Evolutionary conservation across 2,888 invertebrate species (phyloP).

Genomic region (Siphlonurus alternatus): DNA sequence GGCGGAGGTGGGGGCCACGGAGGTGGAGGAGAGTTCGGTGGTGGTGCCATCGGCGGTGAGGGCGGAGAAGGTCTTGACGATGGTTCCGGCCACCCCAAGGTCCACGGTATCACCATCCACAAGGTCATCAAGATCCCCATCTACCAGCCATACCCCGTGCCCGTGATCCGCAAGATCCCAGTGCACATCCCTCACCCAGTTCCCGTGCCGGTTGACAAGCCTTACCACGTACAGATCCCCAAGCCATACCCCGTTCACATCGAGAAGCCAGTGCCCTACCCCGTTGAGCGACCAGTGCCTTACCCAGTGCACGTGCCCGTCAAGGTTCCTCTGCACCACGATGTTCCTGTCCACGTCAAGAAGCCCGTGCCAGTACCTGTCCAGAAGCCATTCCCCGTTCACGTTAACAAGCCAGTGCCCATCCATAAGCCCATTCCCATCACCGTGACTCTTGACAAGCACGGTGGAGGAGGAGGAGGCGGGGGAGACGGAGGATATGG

Average conservation of each 20-base stretch:
- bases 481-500: background rate
- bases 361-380: slow-evolving; percentile 11
- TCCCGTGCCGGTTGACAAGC: slow-evolving; percentile 6
- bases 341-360: slow-evolving; percentile 7
- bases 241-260: slow-evolving; percentile 9
- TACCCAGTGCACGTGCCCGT: slow-evolving; percentile 7
- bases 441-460: background rate
- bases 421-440: background rate
- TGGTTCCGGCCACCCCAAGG: background rate
- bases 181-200: slow-evolving; percentile 11
- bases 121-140: slow-evolving; percentile 3
- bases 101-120: background rate
- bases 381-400: background rate
- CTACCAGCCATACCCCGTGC: slow-evolving; percentile 5
- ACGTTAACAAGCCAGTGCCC: background rate
- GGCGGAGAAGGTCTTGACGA: background rate
- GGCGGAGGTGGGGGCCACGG: background rate
- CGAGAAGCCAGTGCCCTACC: slow-evolving; percentile 6
- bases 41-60: background rate
- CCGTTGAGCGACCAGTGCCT: slow-evolving; percentile 6
- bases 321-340: slow-evolving; percentile 8
- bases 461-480: background rate
- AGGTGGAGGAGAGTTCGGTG: background rate
- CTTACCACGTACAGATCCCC: slow-evolving; percentile 5
- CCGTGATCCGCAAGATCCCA: slow-evolving; percentile 5